A percentile compares a stretch with the other conserved stretches of the same genome.
These are phyloP conservation scores for Criorhina ranunculi DNA, from an alignment of 2,888 invertebrate genomes.

Conservation along the genomic window DNA sequence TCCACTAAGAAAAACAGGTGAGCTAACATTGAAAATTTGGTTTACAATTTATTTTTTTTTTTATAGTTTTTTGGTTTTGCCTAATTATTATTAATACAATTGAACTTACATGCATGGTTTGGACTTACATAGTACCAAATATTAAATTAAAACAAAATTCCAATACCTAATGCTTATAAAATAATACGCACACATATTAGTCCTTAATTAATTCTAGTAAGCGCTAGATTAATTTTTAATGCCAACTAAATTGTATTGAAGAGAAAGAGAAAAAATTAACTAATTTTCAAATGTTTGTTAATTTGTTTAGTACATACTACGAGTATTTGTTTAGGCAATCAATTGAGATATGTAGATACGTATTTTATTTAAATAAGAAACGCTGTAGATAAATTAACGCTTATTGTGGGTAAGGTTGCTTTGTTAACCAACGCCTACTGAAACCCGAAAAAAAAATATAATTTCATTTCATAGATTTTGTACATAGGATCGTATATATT, in stretches of 20 bases:
- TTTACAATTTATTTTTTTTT: background rate
- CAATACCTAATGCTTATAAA: slow-evolving; percentile 21
- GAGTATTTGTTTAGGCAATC: background rate
- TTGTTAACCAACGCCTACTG: slow-evolving; percentile 32
- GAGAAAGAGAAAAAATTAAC: background rate
- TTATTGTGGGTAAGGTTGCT: slow-evolving; percentile 32
- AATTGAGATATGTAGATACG: background rate
- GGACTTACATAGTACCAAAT: slow-evolving; percentile 32
- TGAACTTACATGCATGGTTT: slow-evolving; percentile 61
- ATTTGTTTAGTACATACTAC: too few relatives aligned
- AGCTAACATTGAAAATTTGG: slow-evolving; percentile 78
- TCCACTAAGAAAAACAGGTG: slow-evolving; percentile 97
- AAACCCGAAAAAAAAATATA: slow-evolving; percentile 3
- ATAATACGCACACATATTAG: slow-evolving; percentile 16
- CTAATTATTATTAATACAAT: slow-evolving; percentile 66
- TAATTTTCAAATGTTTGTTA: background rate
- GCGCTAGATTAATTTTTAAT: background rate
- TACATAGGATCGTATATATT: background rate
- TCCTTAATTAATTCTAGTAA: background rate
- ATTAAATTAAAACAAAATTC: slow-evolving; percentile 7
- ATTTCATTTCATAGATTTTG: background rate
- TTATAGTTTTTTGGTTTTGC: slow-evolving; percentile 31
- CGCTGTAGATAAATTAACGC: slow-evolving; percentile 8
- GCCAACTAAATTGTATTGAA: background rate
- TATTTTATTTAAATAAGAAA: background rate